Evolutionary conservation across 2,797 vertebrate genomes (phyloP), one percentile per base, ranked within the genome.

Genomic region (Megaceryle alcyon): DNA sequence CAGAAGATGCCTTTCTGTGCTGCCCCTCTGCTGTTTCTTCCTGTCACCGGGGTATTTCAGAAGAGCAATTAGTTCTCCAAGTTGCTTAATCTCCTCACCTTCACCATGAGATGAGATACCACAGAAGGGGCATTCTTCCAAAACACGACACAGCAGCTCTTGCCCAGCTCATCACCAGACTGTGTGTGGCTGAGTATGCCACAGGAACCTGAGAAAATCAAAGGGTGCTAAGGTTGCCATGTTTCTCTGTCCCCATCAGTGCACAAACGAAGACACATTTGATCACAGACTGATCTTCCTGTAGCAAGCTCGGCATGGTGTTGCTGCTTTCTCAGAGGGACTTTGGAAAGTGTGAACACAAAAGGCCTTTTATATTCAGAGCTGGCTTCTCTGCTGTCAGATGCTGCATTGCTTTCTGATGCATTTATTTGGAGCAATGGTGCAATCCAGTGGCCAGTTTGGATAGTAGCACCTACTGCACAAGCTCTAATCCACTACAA

Each of bases 371-470:
- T 60, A 61, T 41, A 66, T 8, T 46, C 14, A 61, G 33, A 70
- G 60, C 82, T 82, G 39, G 28, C 26, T 61, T 21, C 70, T 88
- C 69, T 0, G 2, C 64, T 81, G 26, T 80, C 48, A 43, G 54
- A 43, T 1, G 2, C 39, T 44, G 39, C 19, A 12, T 9, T 70
- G 60, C 60, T 70, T 79, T 54, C 68, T 33, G 71, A 25, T 37
- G 65, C 22, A 11, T 65, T 94, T 92, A 49, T 66, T 80, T 97
- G 87, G 78, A 93, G 92, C 82, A 89, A 89, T 87, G 86, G 95
- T 97, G 95, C 92, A 80, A 80, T 94, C 94, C 94, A 92, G 94
- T 94, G 92, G 87, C 91, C 85, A 72, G 64, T 60, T 54, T 54
- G 64, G 63, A 94, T 57, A 95, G 84, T 71, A 89, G 60, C 92